phyloP scores from a whole-genome alignment of 2,888 invertebrate species.

The Plemyria rubiginata region DNA sequence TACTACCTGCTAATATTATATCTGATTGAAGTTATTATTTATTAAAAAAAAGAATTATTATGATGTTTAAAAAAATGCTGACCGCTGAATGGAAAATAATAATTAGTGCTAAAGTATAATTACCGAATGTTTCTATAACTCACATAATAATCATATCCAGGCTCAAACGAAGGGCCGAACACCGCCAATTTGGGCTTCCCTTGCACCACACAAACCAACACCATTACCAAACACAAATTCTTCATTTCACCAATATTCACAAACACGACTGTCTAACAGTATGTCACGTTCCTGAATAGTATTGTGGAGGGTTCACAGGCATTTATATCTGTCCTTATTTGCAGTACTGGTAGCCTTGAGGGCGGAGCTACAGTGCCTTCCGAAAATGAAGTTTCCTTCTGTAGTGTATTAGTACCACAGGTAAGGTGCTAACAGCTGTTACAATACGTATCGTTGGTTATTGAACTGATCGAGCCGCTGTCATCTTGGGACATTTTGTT shows the following conservation, averaged over 20 bases:
- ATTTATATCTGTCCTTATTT: slow-evolving; percentile 83
- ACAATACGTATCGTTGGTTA: neutral
- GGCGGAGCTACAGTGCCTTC: slow-evolving; percentile 57
- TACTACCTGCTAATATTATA: too few relatives aligned
- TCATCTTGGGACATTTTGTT: too few relatives aligned
- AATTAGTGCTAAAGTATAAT: neutral
- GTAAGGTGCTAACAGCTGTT: slow-evolving; percentile 1
- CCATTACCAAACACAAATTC: slow-evolving; percentile 59
- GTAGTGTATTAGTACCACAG: slow-evolving; percentile 29
- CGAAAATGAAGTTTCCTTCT: slow-evolving; percentile 77
- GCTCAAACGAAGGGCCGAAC: slow-evolving; percentile 72
- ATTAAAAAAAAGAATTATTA: too few relatives aligned
- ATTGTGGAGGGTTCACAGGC: slow-evolving; percentile 70
- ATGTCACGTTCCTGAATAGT: slow-evolving; percentile 68
- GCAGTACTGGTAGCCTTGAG: slow-evolving; percentile 67
- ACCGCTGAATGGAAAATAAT: too few relatives aligned
- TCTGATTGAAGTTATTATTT: too few relatives aligned
- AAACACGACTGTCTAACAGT: slow-evolving; percentile 59
- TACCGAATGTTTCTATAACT: slow-evolving; percentile 15
- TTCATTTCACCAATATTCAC: slow-evolving; percentile 54
- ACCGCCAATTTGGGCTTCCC: slow-evolving; percentile 60
- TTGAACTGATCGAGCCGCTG: too few relatives aligned
- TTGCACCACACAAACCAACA: slow-evolving; percentile 55
- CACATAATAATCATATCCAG: slow-evolving; percentile 66
- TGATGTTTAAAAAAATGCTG: too few relatives aligned